Evolutionary conservation across 2,797 vertebrate species (phyloP).

Genomic region (Onychomys arenicola): DNA sequence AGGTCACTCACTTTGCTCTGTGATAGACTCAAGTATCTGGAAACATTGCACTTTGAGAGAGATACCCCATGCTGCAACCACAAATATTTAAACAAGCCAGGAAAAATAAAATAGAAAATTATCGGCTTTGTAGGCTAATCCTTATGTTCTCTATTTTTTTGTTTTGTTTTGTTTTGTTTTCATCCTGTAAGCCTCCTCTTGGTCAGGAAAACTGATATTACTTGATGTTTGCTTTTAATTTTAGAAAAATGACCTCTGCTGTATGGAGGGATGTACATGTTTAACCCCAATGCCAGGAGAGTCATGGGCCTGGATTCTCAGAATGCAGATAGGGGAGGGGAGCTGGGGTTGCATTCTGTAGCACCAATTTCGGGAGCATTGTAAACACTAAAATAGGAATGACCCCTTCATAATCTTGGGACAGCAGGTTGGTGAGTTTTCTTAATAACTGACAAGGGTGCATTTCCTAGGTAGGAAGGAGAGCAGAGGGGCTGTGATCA

Average conservation of each 20-base stretch:
- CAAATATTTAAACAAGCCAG: slow-evolving; percentile 65
- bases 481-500: not conserved
- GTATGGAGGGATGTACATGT: slow-evolving; percentile 48
- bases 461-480: slow-evolving; percentile 38
- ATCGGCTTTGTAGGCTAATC: slow-evolving; percentile 59
- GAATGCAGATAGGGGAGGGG: not conserved
- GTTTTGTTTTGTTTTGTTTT: too few relatives aligned
- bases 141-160: slow-evolving; percentile 33
- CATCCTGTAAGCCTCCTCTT: slow-evolving; percentile 21
- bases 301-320: not conserved
- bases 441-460: slow-evolving; percentile 45
- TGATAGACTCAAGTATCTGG: slow-evolving; percentile 4
- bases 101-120: slow-evolving; percentile 5
- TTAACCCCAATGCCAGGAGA: not conserved
- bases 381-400: slow-evolving; percentile 49
- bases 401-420: slow-evolving; percentile 54
- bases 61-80: not conserved
- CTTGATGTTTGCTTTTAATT: slow-evolving; percentile 73
- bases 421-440: slow-evolving; percentile 36
- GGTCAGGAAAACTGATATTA: slow-evolving; percentile 40
- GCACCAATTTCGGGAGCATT: slow-evolving; percentile 36
- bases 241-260: slow-evolving; percentile 68
- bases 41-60: slow-evolving; percentile 28
- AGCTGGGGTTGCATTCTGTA: slow-evolving; percentile 26
- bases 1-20: not conserved